Evolutionary conservation across 2,797 vertebrate genomes (phyloP).

Genomic region (Acrossocheilus wenchowensis): DNA sequence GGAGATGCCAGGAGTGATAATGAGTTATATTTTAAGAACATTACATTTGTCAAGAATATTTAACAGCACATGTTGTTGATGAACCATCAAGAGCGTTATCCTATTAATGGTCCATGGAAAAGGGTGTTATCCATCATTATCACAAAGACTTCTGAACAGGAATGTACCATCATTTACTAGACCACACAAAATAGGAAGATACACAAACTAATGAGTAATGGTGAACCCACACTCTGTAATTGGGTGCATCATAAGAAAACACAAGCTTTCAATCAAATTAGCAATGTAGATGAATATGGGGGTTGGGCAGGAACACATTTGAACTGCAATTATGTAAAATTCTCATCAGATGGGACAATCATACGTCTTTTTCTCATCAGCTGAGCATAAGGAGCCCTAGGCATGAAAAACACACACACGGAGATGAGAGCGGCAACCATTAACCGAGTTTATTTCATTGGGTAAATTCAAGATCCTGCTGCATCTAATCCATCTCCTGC

Average conservation of each 20-base stretch:
- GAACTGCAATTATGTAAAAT: conserved; percentile 54
- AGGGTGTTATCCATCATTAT: conserved; percentile 46
- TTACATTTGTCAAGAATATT: conserved; percentile 77
- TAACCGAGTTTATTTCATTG: conserved; percentile 51
- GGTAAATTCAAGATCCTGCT: conserved; percentile 38
- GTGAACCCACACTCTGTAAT: conserved; percentile 34
- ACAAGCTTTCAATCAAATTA: conserved; percentile 56
- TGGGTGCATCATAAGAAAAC: conserved; percentile 43
- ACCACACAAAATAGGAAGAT: conserved; percentile 6
- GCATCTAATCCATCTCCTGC: conserved; percentile 44
- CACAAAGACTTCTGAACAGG: conserved; percentile 25
- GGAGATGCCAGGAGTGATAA: conserved; percentile 77
- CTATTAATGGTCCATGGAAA: conserved; percentile 65
- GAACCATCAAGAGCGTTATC: conserved; percentile 69
- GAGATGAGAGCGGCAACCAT: conserved; percentile 22
- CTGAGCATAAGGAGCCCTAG: conserved; percentile 48
- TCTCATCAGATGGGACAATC: conserved; percentile 56
- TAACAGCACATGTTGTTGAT: conserved; percentile 73
- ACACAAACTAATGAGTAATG: conserved; percentile 7
- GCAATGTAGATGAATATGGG: conserved; percentile 58
- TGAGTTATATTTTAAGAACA: conserved; percentile 83
- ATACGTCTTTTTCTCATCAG: conserved; percentile 53
- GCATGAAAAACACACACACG: conserved; percentile 24
- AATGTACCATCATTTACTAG: conserved; percentile 29
- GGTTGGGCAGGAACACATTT: conserved; percentile 51